Evolutionary conservation across 1,140 invertebrate genomes (phyloP), one percentile per base, ranked within the genome.

Genomic region (Drosophila eugracilis): DNA sequence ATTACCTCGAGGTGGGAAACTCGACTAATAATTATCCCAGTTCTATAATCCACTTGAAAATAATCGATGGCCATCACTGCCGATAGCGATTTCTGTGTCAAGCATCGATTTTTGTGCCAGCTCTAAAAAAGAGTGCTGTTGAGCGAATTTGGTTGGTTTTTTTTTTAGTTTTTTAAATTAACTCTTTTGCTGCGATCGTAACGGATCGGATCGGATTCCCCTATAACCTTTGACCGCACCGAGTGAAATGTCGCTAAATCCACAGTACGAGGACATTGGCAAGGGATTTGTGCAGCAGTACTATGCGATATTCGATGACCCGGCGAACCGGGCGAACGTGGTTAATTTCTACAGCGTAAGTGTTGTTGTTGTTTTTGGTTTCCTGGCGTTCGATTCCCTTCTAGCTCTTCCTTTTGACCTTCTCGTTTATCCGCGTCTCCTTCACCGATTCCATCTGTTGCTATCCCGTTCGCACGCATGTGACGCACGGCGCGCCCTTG

Each of bases 271-370:
- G 91, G 95, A 95, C 26, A 98, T 98, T 89, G 97, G 97, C 55
- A 97, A 97, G 93, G 95, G 96, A 70, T 98, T 98, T 92, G 97
- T 98, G 30, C 95, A 97, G 77, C 97, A 98, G 93, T 98, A 98
- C 93, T 98, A 98, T 92, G 93, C 94, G 30, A 90, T 97, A 73
- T 98, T 98, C 91, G 97, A 98, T 92, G 96, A 98, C 93, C 95
- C 95, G 72, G 92, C 92, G 60, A 95, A 96, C 84, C 94, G 97
- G 90, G 93, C 94, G 78, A 96, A 94, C 92, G 94, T 98, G 88
- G 95, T 95, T 50, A 97, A 96, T 92, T 96, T 98, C 94, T 98
- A 98, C 92, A 97, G 97, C 93, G 97, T 98, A 93, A 97, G 96
- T 95, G n/a, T 34, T 57, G 26, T 36, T 34, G 4, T 34, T n/a